phyloP scores from a whole-genome alignment of 2,797 vertebrate genomes.

The Xiphorhynchus erythropygius region DNA sequence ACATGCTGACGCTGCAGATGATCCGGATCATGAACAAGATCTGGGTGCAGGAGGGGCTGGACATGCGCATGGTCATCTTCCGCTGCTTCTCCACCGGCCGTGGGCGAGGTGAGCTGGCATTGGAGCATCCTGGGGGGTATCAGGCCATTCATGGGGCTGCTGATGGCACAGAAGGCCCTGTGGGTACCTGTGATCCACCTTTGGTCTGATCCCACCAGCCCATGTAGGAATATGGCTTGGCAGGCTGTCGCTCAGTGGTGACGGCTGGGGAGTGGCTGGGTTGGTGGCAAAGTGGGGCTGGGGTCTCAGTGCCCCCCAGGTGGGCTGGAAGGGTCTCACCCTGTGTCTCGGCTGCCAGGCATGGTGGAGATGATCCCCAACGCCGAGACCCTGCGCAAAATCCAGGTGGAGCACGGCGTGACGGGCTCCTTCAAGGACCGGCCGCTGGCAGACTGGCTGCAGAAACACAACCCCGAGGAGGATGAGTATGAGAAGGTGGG shows the following conservation, averaged over 20 bases:
- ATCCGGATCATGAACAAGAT: constrained; percentile 98
- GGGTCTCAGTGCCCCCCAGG: fast-evolving
- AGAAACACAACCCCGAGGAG: constrained; percentile 93
- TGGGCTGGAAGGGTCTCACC: background rate
- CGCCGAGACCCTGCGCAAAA: constrained; percentile 93
- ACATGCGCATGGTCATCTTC: constrained; percentile 98
- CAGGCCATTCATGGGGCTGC: fast-evolving
- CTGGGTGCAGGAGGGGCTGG: constrained; percentile 96
- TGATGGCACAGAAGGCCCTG: background rate
- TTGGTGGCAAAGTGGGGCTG: background rate
- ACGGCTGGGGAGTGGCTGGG: fast-evolving
- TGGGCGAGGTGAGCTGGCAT: constrained; percentile 81
- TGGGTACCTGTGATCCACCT: background rate
- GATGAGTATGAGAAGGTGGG: constrained; percentile 94
- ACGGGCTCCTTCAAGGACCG: constrained; percentile 96
- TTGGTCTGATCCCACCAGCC: background rate
- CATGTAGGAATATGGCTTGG: fast-evolving
- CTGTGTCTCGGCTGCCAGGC: constrained; percentile 69
- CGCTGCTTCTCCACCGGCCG: constrained; percentile 93
- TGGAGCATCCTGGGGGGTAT: fast-evolving
- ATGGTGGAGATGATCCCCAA: constrained; percentile 99
- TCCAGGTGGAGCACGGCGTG: constrained; percentile 95
- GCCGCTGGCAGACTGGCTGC: constrained; percentile 92
- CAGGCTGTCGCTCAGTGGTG: background rate
- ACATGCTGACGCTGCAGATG: constrained; percentile 97